Evolutionary conservation across 1,140 invertebrate genomes (phyloP).

Genomic region (Sipha flava): DNA sequence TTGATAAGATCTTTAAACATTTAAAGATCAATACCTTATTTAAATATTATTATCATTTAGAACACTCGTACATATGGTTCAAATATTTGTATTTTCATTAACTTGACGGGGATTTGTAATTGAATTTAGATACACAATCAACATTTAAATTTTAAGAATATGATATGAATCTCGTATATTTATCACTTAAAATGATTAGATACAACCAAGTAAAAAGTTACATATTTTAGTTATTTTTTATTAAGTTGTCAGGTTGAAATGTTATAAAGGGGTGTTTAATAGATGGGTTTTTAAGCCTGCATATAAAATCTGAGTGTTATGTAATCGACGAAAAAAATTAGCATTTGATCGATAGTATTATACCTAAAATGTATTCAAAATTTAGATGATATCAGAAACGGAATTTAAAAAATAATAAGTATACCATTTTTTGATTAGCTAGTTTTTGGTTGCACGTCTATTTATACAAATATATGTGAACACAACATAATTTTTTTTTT

Average conservation of each 20-base stretch:
- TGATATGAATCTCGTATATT: neutral
- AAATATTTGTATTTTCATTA: neutral
- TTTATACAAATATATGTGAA: too few relatives aligned
- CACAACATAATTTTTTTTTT: too few relatives aligned
- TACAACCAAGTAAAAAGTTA: neutral
- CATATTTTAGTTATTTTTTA: neutral
- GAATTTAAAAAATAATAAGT: neutral
- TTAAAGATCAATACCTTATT: neutral
- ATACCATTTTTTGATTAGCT: neutral
- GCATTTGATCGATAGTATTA: neutral
- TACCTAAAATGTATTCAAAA: neutral
- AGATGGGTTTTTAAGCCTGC: constrained; percentile 9
- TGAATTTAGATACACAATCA: neutral
- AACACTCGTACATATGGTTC: neutral
- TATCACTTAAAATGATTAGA: neutral
- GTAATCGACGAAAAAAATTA: neutral
- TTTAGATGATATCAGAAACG: neutral
- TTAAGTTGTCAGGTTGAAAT: constrained; percentile 4
- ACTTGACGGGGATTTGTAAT: neutral
- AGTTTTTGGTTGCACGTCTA: neutral
- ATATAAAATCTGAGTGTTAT: neutral
- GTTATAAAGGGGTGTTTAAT: neutral
- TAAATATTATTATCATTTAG: neutral
- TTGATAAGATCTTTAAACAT: neutral
- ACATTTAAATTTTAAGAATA: neutral